Evolutionary conservation across 2,888 invertebrate species (phyloP).

Genomic region (Sminthurides aquaticus): DNA sequence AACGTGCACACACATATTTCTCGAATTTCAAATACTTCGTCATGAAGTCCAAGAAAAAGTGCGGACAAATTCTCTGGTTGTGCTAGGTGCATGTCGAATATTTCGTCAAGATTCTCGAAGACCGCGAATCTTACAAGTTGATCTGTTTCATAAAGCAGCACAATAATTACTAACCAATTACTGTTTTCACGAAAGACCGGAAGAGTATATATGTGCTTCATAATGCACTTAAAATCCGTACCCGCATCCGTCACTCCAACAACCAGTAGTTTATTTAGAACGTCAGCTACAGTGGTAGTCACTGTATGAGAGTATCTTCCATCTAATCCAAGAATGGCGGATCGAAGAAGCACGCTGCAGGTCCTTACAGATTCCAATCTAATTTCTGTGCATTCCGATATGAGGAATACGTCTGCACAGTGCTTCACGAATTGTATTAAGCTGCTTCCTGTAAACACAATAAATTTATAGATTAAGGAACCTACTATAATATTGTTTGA

Average conservation of each 20-base stretch:
- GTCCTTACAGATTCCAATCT: conserved; percentile 90
- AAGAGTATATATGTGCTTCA: neutral
- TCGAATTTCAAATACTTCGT: conserved; percentile 92
- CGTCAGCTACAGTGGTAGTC: conserved; percentile 80
- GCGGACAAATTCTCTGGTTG: conserved; percentile 92
- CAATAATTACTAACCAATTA: neutral
- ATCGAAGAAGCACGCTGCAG: conserved; percentile 77
- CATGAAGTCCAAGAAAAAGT: conserved; percentile 89
- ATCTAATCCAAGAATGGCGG: conserved; percentile 59
- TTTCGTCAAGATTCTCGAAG: conserved; percentile 77
- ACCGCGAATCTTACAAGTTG: conserved; percentile 90
- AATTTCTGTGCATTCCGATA: conserved; percentile 84
- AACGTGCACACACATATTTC: conserved; percentile 90
- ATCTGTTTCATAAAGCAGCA: conserved; percentile 52
- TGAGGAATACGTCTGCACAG: conserved; percentile 84
- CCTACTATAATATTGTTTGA: too few species aligned
- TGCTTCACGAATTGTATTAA: conserved; percentile 84
- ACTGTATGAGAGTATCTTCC: conserved; percentile 59
- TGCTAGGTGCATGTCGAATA: conserved; percentile 89
- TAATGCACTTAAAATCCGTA: conserved; percentile 40
- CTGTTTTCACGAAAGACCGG: neutral
- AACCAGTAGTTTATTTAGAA: conserved; percentile 78
- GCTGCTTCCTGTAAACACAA: conserved; percentile 58
- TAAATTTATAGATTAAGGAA: too few species aligned
- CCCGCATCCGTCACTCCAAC: conserved; percentile 89